These are phyloP conservation scores for Platycheirus albimanus DNA, from an alignment of 2,888 invertebrate genomes.

Conservation along the genomic window DNA sequence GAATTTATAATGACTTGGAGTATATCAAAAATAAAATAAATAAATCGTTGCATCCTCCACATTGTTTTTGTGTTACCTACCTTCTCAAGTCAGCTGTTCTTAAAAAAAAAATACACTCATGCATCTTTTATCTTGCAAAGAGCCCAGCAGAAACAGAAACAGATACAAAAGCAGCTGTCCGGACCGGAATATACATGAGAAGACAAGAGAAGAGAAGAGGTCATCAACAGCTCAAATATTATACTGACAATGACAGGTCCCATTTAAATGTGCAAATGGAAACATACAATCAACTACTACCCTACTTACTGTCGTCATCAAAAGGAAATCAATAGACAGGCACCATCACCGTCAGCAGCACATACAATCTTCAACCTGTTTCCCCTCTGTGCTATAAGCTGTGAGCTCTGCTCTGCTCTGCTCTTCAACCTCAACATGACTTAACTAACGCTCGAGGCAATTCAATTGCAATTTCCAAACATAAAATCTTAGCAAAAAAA, in stretches of 20 bases:
- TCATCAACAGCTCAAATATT: constrained; percentile 48
- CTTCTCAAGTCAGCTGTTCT: constrained; percentile 39
- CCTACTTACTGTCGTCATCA: constrained; percentile 71
- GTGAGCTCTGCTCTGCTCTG: too few relatives aligned
- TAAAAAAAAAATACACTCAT: not conserved
- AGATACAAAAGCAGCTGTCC: constrained; percentile 55
- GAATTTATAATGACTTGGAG: not conserved
- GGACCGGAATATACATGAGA: not conserved
- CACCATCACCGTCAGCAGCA: too few relatives aligned
- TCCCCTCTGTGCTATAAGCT: constrained; percentile 2
- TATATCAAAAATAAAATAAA: too few relatives aligned
- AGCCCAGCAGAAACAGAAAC: constrained; percentile 4
- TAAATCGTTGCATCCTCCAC: too few relatives aligned
- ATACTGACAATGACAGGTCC: constrained; percentile 48
- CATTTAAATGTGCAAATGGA: constrained; percentile 59
- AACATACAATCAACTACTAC: constrained; percentile 69
- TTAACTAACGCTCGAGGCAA: constrained; percentile 32
- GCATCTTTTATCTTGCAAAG: not conserved
- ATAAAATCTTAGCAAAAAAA: constrained; percentile 19
- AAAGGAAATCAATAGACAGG: constrained; percentile 68
- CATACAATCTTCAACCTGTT: too few relatives aligned
- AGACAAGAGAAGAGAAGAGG: constrained; percentile 27
- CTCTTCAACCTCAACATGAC: too few relatives aligned
- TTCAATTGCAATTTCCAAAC: constrained; percentile 53
- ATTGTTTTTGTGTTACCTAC: not conserved